A percentile compares a stretch with the other conserved stretches of the same genome.
These are phyloP conservation scores for Cyphomyrus plagiostoma DNA, from an alignment of 2,113 vertebrate species.

Conservation along the genomic window DNA sequence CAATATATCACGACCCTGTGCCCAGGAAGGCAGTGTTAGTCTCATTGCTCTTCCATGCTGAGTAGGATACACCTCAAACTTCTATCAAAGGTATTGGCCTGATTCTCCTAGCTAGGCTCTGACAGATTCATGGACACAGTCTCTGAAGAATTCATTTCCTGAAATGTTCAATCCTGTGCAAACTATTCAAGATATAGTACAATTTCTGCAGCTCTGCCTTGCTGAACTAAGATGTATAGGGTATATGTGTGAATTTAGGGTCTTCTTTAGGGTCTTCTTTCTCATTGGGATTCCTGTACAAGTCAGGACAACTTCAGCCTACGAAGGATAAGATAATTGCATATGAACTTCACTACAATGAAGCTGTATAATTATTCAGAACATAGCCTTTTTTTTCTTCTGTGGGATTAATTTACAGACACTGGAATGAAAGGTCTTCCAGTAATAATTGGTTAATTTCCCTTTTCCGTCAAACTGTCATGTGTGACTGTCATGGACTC, in stretches of 20 bases:
- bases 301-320: not conserved
- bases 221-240: not conserved
- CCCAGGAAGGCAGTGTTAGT: not conserved
- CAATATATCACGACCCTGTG: not conserved
- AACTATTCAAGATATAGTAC: not conserved
- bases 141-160: not conserved
- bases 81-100: not conserved
- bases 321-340: not conserved
- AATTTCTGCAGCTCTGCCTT: not conserved
- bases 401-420: not conserved
- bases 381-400: not conserved
- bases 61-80: not conserved
- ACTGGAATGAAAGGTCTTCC: not conserved
- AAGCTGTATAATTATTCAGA: not conserved
- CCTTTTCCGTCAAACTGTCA: not conserved
- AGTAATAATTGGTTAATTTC: not conserved
- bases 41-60: not conserved
- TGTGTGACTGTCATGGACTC: not conserved
- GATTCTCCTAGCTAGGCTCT: not conserved
- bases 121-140: not conserved
- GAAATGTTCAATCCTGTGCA: not conserved
- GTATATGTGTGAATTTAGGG: not conserved
- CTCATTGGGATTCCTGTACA: not conserved
- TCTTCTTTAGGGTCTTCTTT: not conserved
- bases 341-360: not conserved